Base-by-base conservation (phyloP, 37 sponge, comb jelly and placozoan genomes). In the Trichoplax adhaerens region DNA sequence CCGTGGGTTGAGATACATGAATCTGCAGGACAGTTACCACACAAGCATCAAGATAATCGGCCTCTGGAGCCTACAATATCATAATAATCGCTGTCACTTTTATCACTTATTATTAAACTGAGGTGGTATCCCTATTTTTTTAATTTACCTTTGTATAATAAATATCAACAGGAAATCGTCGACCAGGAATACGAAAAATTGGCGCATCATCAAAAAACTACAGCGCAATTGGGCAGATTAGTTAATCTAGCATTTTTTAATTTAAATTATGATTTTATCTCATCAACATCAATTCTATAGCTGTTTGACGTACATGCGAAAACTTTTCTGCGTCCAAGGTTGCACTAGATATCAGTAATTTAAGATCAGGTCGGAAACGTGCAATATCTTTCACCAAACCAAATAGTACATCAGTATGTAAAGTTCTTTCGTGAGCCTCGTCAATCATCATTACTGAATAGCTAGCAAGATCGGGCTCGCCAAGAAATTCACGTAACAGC, bases 161-260 rank as follows among this genome's bases (percentile, higher is more conserved):
- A 49, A 98, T 89, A n/a, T 98, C 99, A 48, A 98, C 94, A 55
- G 94, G 93, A 72, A 78, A 98, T 29, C 99, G 60, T 51, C 99
- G 53, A n/a, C 99, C 99, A n/a, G 99, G 99, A 29, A 98, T 93
- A 52, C 88, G 77, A 72, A 98, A 98, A 12, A 93, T 83, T 2
- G 90, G 94, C 68, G 99, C 99, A 73, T 93, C 94, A 81, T 98
- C 99, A 87, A 98, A 98, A 74, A 98, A 98, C 81, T 86, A 52
- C 5, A 78, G 48, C 29, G 29, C 29, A 29, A 29, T 29, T 29
- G 29, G 29, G 29, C 29, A 29, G 29, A 29, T 29, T 29, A 29
- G 29, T 29, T 29, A 29, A 29, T 29, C 29, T 29, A 29, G 29
- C 29, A 29, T 29, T 29, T 29, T 29, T 29, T 29, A 29, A 29